Percentiles rank a stretch among this genome's conserved stretches.
Conservation (phyloP, 2,888 invertebrate genomes). For the Leptinotarsa tumamoca region DNA sequence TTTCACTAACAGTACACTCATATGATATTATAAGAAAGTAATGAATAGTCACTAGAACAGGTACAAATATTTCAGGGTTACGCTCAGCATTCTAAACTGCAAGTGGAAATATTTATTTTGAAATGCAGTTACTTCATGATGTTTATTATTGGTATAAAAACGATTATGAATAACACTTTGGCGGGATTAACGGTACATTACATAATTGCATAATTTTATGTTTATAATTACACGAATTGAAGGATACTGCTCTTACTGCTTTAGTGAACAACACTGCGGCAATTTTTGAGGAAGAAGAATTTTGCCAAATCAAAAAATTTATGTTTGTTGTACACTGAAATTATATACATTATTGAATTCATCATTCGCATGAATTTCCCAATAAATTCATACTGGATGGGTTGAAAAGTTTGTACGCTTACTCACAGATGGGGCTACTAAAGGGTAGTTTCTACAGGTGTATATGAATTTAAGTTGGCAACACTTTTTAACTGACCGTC, state of each 20-base stretch:
- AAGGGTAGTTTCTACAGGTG: no score
- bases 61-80: constrained; percentile 31
- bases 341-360: no score
- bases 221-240: not conserved
- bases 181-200: constrained; percentile 7
- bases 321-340: no score
- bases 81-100: not conserved
- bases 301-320: no score
- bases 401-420: no score
- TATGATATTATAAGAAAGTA: constrained; percentile 20
- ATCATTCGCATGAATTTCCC: no score
- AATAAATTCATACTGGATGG: no score
- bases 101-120: constrained; percentile 9
- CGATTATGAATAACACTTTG: constrained; percentile 2
- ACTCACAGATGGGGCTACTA: no score
- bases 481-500: no score
- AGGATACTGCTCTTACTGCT: not conserved
- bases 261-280: not conserved
- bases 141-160: constrained; percentile 9
- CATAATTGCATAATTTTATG: constrained; percentile 10
- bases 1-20: constrained; percentile 35
- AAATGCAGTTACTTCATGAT: constrained; percentile 21
- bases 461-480: no score
- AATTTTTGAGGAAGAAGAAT: not conserved
- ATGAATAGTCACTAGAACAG: constrained; percentile 10